These are phyloP conservation scores for Folsomia candida DNA, from an alignment of 2,888 invertebrate species.

Conservation along the genomic window DNA sequence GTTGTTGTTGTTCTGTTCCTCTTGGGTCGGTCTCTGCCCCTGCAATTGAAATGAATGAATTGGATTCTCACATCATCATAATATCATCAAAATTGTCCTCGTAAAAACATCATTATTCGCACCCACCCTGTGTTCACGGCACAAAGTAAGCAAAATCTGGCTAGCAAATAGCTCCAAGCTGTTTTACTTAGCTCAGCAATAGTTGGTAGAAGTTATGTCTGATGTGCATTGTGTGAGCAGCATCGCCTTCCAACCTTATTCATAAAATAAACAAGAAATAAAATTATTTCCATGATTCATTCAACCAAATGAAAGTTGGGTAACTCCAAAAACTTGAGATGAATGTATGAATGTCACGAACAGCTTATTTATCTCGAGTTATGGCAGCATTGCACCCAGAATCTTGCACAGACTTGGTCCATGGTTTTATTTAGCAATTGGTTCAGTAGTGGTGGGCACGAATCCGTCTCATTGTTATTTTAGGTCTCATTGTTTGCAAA, in stretches of 20 bases:
- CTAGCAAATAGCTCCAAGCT: neutral
- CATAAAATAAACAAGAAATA: conserved; percentile 6
- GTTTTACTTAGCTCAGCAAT: neutral
- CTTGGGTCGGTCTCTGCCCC: neutral
- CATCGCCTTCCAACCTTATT: neutral
- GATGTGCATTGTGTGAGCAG: neutral
- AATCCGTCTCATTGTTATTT: neutral
- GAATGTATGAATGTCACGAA: conserved; percentile 7
- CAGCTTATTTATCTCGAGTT: neutral
- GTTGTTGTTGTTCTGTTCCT: neutral
- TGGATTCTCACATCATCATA: conserved; percentile 10
- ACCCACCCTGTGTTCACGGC: neutral
- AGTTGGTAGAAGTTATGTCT: neutral
- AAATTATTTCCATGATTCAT: conserved; percentile 2
- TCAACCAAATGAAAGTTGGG: neutral
- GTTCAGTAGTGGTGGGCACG: neutral
- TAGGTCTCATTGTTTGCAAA: conserved; percentile 4
- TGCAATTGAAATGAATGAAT: conserved; percentile 22
- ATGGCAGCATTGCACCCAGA: too few species aligned
- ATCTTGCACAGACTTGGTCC: too few species aligned
- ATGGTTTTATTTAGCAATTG: too few species aligned
- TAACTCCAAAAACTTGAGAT: neutral
- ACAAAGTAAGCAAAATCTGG: too few species aligned
- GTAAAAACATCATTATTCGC: conserved; percentile 18
- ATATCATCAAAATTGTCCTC: conserved; percentile 14